Conservation (phyloP, 37 sponge, comb jelly and placozoan species). For the Crambe crambe region DNA sequence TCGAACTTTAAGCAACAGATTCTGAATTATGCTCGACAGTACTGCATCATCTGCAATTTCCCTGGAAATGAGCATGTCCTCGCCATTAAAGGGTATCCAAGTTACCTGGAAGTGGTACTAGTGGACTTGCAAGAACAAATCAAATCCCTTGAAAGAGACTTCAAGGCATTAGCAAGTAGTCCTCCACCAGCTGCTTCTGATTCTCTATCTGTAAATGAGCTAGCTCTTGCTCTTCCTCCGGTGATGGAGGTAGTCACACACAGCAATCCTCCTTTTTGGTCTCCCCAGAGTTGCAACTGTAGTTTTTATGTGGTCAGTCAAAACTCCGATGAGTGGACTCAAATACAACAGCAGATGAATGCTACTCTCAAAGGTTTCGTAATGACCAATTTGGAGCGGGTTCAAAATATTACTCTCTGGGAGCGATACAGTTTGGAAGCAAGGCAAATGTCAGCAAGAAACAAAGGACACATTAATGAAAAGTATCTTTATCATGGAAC, state of each 20-base stretch:
- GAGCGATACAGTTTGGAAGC: slow-evolving; percentile 42
- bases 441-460: slow-evolving; percentile 48
- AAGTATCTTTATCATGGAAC: slow-evolving; percentile 73
- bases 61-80: background rate
- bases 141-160: background rate
- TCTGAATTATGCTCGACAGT: background rate
- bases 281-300: background rate
- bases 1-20: background rate
- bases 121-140: too few relatives aligned
- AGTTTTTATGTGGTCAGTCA: background rate
- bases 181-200: too few relatives aligned
- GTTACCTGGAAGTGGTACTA: background rate
- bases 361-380: slow-evolving; percentile 26
- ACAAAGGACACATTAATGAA: slow-evolving; percentile 52
- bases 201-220: too few relatives aligned
- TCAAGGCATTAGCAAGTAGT: background rate
- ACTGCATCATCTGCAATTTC: background rate
- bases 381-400: slow-evolving; percentile 49
- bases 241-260: background rate
- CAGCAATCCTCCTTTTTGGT: slow-evolving; percentile 29
- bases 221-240: too few relatives aligned
- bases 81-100: background rate
- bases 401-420: slow-evolving; percentile 74
- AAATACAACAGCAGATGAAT: slow-evolving; percentile 16
- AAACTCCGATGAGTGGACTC: slow-evolving; percentile 24